Base-by-base conservation (phyloP, 2,888 invertebrate genomes). In the Eudemis profundana region DNA sequence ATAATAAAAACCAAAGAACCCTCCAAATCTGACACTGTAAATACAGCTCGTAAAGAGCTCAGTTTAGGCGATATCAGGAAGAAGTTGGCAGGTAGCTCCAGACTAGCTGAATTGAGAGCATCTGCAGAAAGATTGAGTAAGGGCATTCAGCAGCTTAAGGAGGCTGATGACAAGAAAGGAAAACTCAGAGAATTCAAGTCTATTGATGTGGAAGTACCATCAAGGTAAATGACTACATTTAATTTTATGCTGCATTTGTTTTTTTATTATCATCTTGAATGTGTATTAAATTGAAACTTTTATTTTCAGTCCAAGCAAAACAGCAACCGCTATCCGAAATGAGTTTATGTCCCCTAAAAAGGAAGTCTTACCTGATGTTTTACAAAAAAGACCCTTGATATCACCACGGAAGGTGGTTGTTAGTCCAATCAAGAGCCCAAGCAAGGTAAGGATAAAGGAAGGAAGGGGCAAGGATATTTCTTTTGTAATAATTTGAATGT, bases 171-270 rank as follows among this genome's bases (percentile, higher is more conserved):
- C 17, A 90, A 93, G 75, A 79, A 51, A 40, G 73, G 92, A 71
- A 93, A 94, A 87, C 86, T 95, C 46, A 93, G 95, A 79, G 93
- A 94, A 78, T 96, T 96, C 76, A 94, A 95, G 73, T 94, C 94
- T 42, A 95, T 97, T 79, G 94, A 96, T 86, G 87, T 97, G 82
- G 96, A 96, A 91, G 93, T 97, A 78, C 93, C 95, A 66, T 88
- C 93, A 70, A 96, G 96, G 96, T 96, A 74, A 67, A 72, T 70
- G 40, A 57, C 54, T 33, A 33, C 10, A 33, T 33, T 33, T 33
- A 33, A n/a, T n/a, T n/a, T n/a, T n/a, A n/a, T n/a, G n/a, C 33
- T 33, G 10, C 8, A 2, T 8, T 33, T 33, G 33, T 2, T 33
- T 33, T n/a, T n/a, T n/a, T n/a, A n/a, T n/a, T n/a, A n/a, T n/a